Conservation (phyloP, 2,888 invertebrate species). For the Camponotus fellah region DNA sequence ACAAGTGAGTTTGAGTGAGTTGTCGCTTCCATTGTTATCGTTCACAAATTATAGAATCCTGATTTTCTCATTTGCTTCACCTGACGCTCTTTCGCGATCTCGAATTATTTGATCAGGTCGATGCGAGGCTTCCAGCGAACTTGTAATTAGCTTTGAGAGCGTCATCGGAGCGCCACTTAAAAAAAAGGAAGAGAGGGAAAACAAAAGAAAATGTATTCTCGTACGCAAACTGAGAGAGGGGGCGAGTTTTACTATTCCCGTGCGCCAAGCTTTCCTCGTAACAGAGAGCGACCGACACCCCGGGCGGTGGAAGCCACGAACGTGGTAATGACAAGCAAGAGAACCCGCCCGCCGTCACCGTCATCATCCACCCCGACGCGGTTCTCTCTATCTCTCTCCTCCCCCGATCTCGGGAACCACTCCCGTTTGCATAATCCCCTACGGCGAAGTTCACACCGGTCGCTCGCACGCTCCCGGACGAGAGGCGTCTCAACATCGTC, state of each 20-base stretch:
- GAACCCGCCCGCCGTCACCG: constrained; percentile 67
- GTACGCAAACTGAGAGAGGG: not conserved
- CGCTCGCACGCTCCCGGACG: constrained; percentile 73
- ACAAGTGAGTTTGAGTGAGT: too few species aligned
- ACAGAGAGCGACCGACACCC: constrained; percentile 42
- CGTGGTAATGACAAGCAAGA: constrained; percentile 81
- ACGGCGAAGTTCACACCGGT: constrained; percentile 81
- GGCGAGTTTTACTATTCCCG: constrained; percentile 27
- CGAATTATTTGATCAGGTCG: constrained; percentile 24
- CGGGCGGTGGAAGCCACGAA: constrained; percentile 74
- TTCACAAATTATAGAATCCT: not conserved
- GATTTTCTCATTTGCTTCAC: not conserved
- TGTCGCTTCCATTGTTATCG: too few species aligned
- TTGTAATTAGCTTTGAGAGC: constrained; percentile 28
- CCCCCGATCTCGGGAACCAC: constrained; percentile 68
- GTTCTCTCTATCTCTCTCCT: constrained; percentile 56
- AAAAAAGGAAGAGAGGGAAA: not conserved
- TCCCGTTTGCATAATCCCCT: constrained; percentile 82
- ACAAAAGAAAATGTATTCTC: not conserved
- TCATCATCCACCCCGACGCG: constrained; percentile 57
- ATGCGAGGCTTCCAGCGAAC: not conserved
- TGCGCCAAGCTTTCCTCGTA: constrained; percentile 19
- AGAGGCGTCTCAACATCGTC: constrained; percentile 66
- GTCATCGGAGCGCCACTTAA: constrained; percentile 7
- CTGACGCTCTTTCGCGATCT: not conserved